Percentiles rank a stretch among this genome's conserved stretches.
Conservation (phyloP, 2,113 vertebrate species). For the Calyptommatus sinebrachiatus region DNA sequence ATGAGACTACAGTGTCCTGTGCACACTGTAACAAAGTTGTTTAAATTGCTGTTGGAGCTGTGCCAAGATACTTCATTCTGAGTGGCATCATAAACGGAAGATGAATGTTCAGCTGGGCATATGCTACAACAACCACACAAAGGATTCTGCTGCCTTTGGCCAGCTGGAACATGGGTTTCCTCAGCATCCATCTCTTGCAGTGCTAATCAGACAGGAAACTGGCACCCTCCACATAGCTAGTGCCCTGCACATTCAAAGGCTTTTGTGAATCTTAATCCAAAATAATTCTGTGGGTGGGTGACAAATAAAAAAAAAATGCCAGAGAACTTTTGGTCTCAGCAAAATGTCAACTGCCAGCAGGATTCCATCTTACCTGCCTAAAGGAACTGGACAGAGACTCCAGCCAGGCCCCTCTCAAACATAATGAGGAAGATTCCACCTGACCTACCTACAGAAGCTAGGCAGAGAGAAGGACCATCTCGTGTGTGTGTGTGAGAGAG, state of each 20-base stretch:
- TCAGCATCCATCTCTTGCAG: neutral
- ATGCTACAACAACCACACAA: neutral
- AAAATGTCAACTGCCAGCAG: neutral
- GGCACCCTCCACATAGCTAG: neutral
- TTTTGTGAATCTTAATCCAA: neutral
- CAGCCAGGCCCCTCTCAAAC: too few species aligned
- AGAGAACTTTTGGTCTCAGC: conserved; percentile 11
- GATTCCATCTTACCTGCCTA: too few species aligned
- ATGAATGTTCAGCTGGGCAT: neutral
- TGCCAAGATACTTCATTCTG: neutral
- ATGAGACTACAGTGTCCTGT: neutral
- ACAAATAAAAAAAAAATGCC: neutral
- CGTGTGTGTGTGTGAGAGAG: too few species aligned
- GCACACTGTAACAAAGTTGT: neutral
- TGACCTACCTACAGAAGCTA: too few species aligned
- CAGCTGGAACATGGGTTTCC: neutral
- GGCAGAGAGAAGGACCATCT: too few species aligned
- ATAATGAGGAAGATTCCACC: too few species aligned
- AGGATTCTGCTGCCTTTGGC: neutral
- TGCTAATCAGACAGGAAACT: neutral
- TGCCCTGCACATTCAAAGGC: neutral
- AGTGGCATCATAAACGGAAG: neutral
- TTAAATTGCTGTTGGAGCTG: neutral
- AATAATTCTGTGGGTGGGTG: too few species aligned
- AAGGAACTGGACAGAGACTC: too few species aligned